These are phyloP conservation scores for Prionailurus viverrinus DNA, from an alignment of 2,113 vertebrate species.

Conservation along the genomic window DNA sequence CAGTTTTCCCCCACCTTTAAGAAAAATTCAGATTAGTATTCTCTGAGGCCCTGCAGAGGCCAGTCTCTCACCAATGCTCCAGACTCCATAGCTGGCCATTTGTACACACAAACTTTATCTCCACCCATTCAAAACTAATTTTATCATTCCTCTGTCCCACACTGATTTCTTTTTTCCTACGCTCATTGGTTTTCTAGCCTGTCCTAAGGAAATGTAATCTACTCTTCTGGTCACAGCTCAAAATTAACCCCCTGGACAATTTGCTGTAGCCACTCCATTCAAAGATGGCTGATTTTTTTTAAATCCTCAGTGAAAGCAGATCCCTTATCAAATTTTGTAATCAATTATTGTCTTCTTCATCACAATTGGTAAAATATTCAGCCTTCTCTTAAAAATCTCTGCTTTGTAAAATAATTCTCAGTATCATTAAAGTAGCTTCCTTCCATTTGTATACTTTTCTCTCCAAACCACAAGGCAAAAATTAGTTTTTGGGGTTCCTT, in stretches of 20 bases:
- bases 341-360: neutral
- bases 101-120: neutral
- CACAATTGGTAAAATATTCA: neutral
- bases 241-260: neutral
- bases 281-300: neutral
- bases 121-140: neutral
- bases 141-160: neutral
- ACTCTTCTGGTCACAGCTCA: neutral
- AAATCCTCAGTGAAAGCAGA: neutral
- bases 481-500: neutral
- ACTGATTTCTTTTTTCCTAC: neutral
- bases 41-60: neutral
- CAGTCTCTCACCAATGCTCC: neutral
- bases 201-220: neutral
- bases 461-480: neutral
- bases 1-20: neutral
- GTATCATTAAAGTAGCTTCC: neutral
- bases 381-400: neutral
- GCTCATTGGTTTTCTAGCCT: neutral
- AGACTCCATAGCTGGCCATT: neutral
- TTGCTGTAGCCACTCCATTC: neutral
- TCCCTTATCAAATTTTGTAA: neutral
- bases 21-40: neutral
- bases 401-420: conserved; percentile 34
- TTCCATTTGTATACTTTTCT: neutral